Percentiles rank a stretch among this genome's conserved stretches.
Evolutionary conservation across 1,140 invertebrate genomes (phyloP).

Genomic region (Plodia interpunctella): DNA sequence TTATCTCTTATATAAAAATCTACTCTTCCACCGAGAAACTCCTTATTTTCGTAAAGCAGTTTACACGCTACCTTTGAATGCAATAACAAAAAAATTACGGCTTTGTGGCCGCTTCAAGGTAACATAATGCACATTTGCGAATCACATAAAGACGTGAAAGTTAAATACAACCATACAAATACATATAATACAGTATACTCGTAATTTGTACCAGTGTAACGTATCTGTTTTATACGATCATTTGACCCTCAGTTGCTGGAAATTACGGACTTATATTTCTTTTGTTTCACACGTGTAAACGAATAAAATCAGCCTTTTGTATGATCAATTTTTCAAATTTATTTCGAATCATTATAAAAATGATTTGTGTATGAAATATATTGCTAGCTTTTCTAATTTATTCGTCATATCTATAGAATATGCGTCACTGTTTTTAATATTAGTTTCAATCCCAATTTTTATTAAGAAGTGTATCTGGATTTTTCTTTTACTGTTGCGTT

Average conservation of each 20-base stretch:
- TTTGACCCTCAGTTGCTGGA: too few species aligned
- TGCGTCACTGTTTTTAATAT: constrained; percentile 30
- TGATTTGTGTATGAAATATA: constrained; percentile 12
- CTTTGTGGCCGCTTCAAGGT: neutral
- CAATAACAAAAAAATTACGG: neutral
- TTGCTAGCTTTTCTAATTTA: constrained; percentile 24
- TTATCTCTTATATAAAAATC: constrained; percentile 15
- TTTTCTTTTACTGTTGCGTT: constrained; percentile 4
- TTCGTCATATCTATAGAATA: constrained; percentile 20
- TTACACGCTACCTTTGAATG: neutral
- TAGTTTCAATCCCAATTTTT: neutral
- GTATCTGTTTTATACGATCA: too few species aligned
- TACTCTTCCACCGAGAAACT: too few species aligned
- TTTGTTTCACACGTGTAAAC: too few species aligned
- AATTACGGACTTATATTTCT: too few species aligned
- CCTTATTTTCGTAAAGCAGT: too few species aligned
- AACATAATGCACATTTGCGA: neutral
- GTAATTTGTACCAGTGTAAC: too few species aligned
- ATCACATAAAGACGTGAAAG: neutral
- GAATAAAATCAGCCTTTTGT: neutral
- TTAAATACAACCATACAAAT: neutral
- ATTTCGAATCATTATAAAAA: too few species aligned
- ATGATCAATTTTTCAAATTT: neutral
- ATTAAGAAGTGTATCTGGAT: neutral
- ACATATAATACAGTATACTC: too few species aligned